phyloP scores from a whole-genome alignment of 2,888 invertebrate genomes.

The Catonia carolina region DNA sequence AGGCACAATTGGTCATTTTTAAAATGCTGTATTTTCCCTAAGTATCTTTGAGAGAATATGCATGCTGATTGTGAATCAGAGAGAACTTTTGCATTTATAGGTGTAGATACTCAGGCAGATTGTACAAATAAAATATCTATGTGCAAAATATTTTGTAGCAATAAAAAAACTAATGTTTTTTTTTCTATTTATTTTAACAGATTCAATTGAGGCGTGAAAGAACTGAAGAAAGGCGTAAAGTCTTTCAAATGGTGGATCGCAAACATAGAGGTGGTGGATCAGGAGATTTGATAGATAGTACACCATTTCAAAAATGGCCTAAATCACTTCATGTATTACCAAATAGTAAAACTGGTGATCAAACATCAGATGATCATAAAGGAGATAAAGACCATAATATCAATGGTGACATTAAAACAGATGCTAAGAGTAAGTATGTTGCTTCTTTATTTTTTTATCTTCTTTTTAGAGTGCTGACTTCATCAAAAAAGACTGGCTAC shows the following conservation, averaged over 20 bases:
- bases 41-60: no score
- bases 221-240: constrained; percentile 87
- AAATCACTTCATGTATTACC: constrained; percentile 57
- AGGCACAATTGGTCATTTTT: no score
- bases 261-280: constrained; percentile 43
- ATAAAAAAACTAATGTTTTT: no score
- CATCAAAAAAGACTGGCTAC: no score
- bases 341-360: constrained; percentile 21
- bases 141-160: no score
- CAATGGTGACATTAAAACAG: constrained; percentile 21
- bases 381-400: constrained; percentile 11
- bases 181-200: constrained; percentile 41
- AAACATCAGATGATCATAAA: constrained; percentile 17
- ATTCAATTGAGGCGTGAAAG: constrained; percentile 78
- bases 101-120: no score
- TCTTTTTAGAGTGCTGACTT: no score
- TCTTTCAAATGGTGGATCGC: constrained; percentile 79
- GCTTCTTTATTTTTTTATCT: not conserved
- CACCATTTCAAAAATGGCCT: constrained; percentile 61
- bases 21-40: no score
- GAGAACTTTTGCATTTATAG: no score
- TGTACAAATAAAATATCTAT: no score
- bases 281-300: constrained; percentile 29
- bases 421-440: constrained; percentile 9
- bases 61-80: no score